phyloP scores from a whole-genome alignment of 2,888 invertebrate genomes.

The Caenorhabditis sinica region DNA sequence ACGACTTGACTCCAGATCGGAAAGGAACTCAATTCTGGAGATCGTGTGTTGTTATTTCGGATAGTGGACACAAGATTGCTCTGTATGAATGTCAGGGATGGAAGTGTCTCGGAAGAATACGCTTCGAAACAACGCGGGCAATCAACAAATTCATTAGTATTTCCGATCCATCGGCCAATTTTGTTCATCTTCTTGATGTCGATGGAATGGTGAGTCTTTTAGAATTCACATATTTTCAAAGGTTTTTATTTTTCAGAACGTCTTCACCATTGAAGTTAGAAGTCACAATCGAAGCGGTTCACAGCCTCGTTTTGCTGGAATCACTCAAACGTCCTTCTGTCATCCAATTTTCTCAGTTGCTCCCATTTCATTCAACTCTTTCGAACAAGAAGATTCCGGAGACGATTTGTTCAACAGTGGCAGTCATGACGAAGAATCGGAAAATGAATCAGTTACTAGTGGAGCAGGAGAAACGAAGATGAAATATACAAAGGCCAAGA shows the following conservation, averaged over 20 bases:
- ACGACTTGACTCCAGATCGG: slow-evolving; percentile 68
- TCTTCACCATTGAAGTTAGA: slow-evolving; percentile 88
- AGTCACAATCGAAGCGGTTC: slow-evolving; percentile 39
- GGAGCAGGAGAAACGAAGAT: slow-evolving; percentile 10
- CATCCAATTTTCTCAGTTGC: slow-evolving; percentile 63
- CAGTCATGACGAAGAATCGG: slow-evolving; percentile 35
- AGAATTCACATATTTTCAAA: background rate
- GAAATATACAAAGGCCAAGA: slow-evolving; percentile 38
- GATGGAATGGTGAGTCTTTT: slow-evolving; percentile 87
- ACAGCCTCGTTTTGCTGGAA: slow-evolving; percentile 63
- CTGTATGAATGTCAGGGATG: slow-evolving; percentile 88
- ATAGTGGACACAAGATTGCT: slow-evolving; percentile 75
- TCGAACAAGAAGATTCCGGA: slow-evolving; percentile 39
- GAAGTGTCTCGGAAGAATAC: slow-evolving; percentile 89
- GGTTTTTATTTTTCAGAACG: slow-evolving; percentile 85
- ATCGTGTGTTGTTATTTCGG: slow-evolving; percentile 88
- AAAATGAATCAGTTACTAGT: slow-evolving; percentile 7
- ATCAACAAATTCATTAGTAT: slow-evolving; percentile 66
- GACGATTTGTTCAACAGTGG: slow-evolving; percentile 58
- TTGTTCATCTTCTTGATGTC: slow-evolving; percentile 90
- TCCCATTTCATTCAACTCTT: slow-evolving; percentile 40
- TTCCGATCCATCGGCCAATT: slow-evolving; percentile 53
- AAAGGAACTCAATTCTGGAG: slow-evolving; percentile 82
- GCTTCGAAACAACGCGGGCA: slow-evolving; percentile 88
- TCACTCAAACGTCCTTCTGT: slow-evolving; percentile 72